Conservation (phyloP, 2,797 vertebrate genomes). For the Xiphophorus birchmanni region DNA sequence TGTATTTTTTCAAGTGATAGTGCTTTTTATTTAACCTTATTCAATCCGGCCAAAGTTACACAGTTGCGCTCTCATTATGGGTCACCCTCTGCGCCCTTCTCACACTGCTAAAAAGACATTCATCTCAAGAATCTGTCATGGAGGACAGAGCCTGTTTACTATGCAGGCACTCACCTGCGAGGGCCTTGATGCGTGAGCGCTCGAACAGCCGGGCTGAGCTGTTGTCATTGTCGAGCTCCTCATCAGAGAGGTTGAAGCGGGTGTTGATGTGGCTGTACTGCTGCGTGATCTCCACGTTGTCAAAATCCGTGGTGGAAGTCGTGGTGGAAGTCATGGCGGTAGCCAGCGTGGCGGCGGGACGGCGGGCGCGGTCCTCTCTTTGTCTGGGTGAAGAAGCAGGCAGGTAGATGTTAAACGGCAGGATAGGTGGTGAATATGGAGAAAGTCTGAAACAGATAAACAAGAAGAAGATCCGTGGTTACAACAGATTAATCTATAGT, state of each 20-base stretch:
- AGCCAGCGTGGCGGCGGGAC: slow-evolving; percentile 54
- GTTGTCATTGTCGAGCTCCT: slow-evolving; percentile 97
- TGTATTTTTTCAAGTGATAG: background rate
- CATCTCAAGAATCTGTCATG: slow-evolving; percentile 33
- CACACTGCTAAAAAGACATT: slow-evolving; percentile 35
- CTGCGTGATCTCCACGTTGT: slow-evolving; percentile 93
- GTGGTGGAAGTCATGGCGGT: slow-evolving; percentile 82
- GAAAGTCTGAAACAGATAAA: slow-evolving; percentile 50
- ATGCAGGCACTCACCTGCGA: slow-evolving; percentile 87
- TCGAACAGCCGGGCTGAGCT: slow-evolving; percentile 94
- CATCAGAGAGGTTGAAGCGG: slow-evolving; percentile 89
- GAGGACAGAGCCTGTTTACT: slow-evolving; percentile 41
- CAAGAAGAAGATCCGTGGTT: background rate
- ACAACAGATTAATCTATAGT: background rate
- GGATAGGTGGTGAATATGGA: slow-evolving; percentile 23
- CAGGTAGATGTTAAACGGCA: slow-evolving; percentile 12
- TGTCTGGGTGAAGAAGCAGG: slow-evolving; percentile 16
- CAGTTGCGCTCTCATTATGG: slow-evolving; percentile 19
- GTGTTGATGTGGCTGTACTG: slow-evolving; percentile 92
- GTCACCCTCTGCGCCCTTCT: slow-evolving; percentile 28
- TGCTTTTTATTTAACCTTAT: background rate
- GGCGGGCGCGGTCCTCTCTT: slow-evolving; percentile 59
- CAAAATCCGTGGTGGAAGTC: slow-evolving; percentile 89
- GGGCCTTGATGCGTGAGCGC: slow-evolving; percentile 97
- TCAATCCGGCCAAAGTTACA: slow-evolving; percentile 29